phyloP scores from a whole-genome alignment of 2,113 vertebrate genomes.

The Rhinolophus ferrumequinum region DNA sequence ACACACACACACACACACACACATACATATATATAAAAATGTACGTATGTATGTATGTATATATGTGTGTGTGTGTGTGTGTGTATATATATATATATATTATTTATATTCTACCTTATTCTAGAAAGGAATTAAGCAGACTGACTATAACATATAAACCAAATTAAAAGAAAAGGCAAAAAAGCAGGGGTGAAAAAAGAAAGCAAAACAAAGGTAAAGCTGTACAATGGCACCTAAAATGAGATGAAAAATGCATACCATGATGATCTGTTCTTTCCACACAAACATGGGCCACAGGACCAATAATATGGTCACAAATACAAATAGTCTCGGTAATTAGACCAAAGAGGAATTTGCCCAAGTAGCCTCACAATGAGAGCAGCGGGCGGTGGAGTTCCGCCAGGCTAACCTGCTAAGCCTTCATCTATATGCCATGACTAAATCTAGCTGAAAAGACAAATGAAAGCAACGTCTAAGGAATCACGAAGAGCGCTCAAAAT shows the following conservation, averaged over 20 bases:
- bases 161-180: neutral
- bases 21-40: too few relatives aligned
- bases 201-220: neutral
- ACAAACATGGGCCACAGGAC: neutral
- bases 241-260: neutral
- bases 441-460: neutral
- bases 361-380: neutral
- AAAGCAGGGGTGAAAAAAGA: neutral
- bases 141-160: neutral
- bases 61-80: too few relatives aligned
- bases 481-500: neutral
- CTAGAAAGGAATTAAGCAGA: slow-evolving; percentile 19
- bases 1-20: too few relatives aligned
- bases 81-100: neutral
- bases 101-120: neutral
- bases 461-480: neutral
- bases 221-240: too few relatives aligned
- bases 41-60: neutral
- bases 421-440: neutral
- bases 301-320: neutral
- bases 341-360: neutral
- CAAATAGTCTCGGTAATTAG: neutral
- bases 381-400: fast-evolving
- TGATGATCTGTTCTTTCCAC: neutral
- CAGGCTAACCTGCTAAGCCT: neutral